Percentiles rank a stretch among this genome's conserved stretches.
Evolutionary conservation across 2,113 vertebrate species (phyloP).

Genomic region (Corythornis cristatus): DNA sequence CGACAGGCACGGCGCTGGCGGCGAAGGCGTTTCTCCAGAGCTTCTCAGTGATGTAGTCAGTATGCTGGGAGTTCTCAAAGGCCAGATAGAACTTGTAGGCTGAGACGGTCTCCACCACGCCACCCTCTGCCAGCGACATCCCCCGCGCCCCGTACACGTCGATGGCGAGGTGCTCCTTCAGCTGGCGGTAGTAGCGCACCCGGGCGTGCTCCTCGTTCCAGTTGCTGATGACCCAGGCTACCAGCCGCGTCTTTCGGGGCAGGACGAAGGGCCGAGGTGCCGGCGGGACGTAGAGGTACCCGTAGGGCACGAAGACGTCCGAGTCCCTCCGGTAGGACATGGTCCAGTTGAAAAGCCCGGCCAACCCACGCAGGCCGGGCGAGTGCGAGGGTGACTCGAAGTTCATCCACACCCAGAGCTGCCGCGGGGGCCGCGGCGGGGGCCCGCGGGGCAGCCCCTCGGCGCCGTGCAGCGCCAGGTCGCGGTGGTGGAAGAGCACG

Average conservation of each 20-base stretch:
- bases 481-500: constrained; percentile 88
- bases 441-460: background rate
- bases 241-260: constrained; percentile 77
- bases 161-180: constrained; percentile 79
- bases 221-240: constrained; percentile 93
- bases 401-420: constrained; percentile 97
- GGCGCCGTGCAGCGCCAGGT: constrained; percentile 63
- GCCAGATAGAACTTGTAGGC: constrained; percentile 94
- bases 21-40: constrained; percentile 89
- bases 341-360: constrained; percentile 87
- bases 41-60: constrained; percentile 95
- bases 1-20: constrained; percentile 85
- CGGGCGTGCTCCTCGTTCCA: constrained; percentile 86
- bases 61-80: constrained; percentile 92
- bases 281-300: constrained; percentile 74
- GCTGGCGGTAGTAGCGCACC: constrained; percentile 82
- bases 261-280: constrained; percentile 8
- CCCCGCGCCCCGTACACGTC: constrained; percentile 84
- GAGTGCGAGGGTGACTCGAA: constrained; percentile 91
- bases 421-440: constrained; percentile 70
- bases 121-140: constrained; percentile 57
- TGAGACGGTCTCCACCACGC: constrained; percentile 75
- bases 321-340: constrained; percentile 87
- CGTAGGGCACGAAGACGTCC: constrained; percentile 90
- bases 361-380: constrained; percentile 60